Evolutionary conservation across 2,113 vertebrate genomes (phyloP).

Genomic region (Ellobius talpinus): DNA sequence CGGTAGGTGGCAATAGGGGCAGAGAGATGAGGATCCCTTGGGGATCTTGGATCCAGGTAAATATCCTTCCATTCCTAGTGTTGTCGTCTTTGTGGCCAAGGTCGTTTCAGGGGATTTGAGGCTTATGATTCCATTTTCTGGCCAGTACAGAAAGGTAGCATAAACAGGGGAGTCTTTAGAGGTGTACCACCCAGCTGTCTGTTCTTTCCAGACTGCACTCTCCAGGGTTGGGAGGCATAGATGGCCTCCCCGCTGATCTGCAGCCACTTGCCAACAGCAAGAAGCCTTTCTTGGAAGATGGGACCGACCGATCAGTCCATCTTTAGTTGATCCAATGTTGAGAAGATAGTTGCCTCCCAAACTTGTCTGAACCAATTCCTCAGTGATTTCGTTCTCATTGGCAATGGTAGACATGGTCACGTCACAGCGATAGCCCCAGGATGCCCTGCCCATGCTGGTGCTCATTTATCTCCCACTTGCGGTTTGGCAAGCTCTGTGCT

Average conservation of each 20-base stretch:
- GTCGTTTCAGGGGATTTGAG: slow-evolving; percentile 83
- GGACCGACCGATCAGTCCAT: slow-evolving; percentile 91
- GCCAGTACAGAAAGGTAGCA: slow-evolving; percentile 88
- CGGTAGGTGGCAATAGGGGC: slow-evolving; percentile 82
- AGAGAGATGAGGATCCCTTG: slow-evolving; percentile 88
- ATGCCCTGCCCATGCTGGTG: slow-evolving; percentile 91
- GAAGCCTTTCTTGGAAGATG: slow-evolving; percentile 95
- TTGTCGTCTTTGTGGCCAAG: slow-evolving; percentile 86
- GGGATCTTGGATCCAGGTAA: slow-evolving; percentile 88
- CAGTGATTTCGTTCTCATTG: slow-evolving; percentile 87
- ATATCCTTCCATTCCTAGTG: slow-evolving; percentile 87
- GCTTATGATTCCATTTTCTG: slow-evolving; percentile 76
- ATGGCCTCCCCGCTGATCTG: slow-evolving; percentile 93
- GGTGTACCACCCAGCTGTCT: slow-evolving; percentile 90
- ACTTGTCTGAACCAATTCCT: slow-evolving; percentile 92
- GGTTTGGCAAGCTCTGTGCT: slow-evolving; percentile 88
- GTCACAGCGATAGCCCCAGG: slow-evolving; percentile 95
- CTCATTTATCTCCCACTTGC: slow-evolving; percentile 98
- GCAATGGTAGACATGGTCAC: slow-evolving; percentile 89
- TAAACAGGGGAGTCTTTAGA: slow-evolving; percentile 86
- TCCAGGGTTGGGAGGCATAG: slow-evolving; percentile 93
- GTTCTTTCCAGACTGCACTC: slow-evolving; percentile 91
- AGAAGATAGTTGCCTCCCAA: slow-evolving; percentile 98
- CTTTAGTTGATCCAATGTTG: slow-evolving; percentile 94
- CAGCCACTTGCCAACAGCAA: slow-evolving; percentile 94